Percentiles rank a stretch among this genome's conserved stretches.
Conservation (phyloP, 2,888 invertebrate species). For the Diachrysia chrysitis region DNA sequence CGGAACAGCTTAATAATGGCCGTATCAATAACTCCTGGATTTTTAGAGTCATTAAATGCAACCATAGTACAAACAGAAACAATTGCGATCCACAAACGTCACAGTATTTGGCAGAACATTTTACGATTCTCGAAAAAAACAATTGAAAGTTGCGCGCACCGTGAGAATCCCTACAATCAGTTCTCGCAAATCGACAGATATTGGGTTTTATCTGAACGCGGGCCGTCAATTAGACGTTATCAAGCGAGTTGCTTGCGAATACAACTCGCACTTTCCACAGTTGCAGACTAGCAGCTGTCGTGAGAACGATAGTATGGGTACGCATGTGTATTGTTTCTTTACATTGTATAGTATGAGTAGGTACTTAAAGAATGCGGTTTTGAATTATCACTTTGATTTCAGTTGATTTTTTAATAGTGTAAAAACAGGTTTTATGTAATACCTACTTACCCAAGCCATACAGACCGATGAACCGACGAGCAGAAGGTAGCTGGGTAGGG, state of each 20-base stretch:
- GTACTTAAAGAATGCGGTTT: constrained; percentile 1
- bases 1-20: neutral
- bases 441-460: too few relatives aligned
- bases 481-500: too few relatives aligned
- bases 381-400: neutral
- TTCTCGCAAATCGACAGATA: constrained; percentile 58
- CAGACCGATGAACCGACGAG: too few relatives aligned
- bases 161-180: constrained; percentile 58
- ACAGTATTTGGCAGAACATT: constrained; percentile 16
- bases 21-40: neutral
- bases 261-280: constrained; percentile 55
- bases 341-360: constrained; percentile 13
- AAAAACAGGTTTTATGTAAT: neutral
- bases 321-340: constrained; percentile 25
- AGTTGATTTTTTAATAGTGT: neutral
- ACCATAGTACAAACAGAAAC: neutral
- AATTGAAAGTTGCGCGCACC: constrained; percentile 53
- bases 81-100: constrained; percentile 15
- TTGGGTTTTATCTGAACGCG: constrained; percentile 40
- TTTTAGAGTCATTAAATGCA: neutral
- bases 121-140: constrained; percentile 30
- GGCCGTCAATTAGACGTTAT: constrained; percentile 58
- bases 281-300: constrained; percentile 20
- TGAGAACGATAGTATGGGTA: constrained; percentile 48
- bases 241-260: constrained; percentile 39